Conservation (phyloP, 2,113 vertebrate genomes). For the Falcunculus frontatus region DNA sequence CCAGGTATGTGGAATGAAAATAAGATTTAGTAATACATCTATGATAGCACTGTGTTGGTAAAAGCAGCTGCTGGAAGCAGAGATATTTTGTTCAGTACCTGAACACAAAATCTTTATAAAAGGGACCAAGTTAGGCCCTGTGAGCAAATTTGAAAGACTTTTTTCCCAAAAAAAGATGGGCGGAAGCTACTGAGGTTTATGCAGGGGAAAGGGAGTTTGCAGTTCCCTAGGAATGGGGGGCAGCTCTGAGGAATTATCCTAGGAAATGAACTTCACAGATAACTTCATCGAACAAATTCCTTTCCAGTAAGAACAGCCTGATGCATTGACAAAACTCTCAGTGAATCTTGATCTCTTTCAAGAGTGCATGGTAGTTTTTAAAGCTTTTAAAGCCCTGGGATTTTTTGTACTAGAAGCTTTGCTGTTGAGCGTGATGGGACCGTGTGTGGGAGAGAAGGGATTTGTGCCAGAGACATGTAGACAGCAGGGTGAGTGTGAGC, state of each 20-base stretch:
- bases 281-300: neutral
- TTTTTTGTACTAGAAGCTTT: neutral
- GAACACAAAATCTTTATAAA: neutral
- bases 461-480: neutral
- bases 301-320: neutral
- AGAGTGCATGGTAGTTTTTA: neutral
- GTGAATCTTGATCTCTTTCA: neutral
- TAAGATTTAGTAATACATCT: neutral
- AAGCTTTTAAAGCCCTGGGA: neutral
- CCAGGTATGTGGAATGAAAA: neutral
- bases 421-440: neutral
- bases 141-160: neutral
- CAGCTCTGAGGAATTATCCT: neutral
- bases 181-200: neutral
- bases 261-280: slow-evolving; percentile 14
- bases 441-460: neutral
- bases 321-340: neutral
- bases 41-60: neutral
- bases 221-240: neutral
- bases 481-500: neutral
- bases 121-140: neutral
- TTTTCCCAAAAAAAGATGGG: neutral
- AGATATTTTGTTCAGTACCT: neutral
- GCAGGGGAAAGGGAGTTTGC: neutral
- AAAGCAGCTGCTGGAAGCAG: neutral